phyloP scores from a whole-genome alignment of 2,797 vertebrate genomes.

The Megaceryle alcyon region DNA sequence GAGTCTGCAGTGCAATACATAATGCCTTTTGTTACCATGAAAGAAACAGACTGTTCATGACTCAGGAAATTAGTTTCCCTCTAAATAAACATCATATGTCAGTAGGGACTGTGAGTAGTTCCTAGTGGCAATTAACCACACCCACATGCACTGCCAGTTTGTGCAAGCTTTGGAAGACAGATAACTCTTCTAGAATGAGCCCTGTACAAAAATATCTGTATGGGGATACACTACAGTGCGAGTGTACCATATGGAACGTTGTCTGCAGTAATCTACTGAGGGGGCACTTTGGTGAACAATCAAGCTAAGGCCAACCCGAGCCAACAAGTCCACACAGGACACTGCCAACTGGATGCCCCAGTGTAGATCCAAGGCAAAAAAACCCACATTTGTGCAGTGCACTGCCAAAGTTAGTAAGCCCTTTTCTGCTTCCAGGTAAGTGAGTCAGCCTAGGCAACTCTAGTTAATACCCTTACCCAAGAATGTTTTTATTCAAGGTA shows the following conservation, averaged over 20 bases:
- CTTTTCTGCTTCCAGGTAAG: background rate
- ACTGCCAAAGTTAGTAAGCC: background rate
- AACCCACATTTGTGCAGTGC: background rate
- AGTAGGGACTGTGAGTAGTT: constrained; percentile 26
- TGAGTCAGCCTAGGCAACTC: background rate
- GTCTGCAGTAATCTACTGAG: background rate
- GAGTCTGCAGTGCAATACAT: background rate
- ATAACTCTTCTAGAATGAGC: background rate
- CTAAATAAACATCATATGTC: constrained; percentile 50
- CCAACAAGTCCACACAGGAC: background rate
- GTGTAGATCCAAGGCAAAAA: background rate
- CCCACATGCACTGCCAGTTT: background rate
- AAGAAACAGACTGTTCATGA: constrained; percentile 20
- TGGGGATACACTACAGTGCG: background rate
- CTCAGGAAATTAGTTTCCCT: constrained; percentile 33
- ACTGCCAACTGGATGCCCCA: background rate
- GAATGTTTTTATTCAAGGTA: background rate
- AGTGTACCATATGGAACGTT: background rate
- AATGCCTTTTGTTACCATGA: background rate
- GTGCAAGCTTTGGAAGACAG: constrained; percentile 1
- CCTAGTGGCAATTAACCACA: constrained; percentile 21
- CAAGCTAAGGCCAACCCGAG: background rate
- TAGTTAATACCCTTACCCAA: background rate
- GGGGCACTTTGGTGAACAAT: background rate
- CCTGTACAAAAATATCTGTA: background rate